Evolutionary conservation across 2,113 vertebrate species (phyloP), one percentile per base, ranked within the genome.

Genomic region (Istiophorus platypterus): DNA sequence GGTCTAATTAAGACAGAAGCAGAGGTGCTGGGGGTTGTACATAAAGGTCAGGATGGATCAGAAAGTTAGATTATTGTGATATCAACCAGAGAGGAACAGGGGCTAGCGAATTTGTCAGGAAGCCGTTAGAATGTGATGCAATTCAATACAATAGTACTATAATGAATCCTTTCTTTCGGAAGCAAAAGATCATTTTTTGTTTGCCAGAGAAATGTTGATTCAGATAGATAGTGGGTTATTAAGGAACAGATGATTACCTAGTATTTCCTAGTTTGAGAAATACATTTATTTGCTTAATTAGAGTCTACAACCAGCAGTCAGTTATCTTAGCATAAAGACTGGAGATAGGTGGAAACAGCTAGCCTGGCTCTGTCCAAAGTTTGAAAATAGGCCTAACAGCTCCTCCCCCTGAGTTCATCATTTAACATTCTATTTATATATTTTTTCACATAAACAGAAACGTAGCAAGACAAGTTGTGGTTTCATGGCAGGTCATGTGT

Each of bases 1-100:
- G 97, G 97, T 98, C 51, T 98, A 92, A 97, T 62, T 1, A 1
- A 1, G 7, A 47, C 0, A 0, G 34, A n/a, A 3, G 27, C 45
- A 7, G 34, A 27, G 34, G 26, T 0, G 12, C 9, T 24, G 73
- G 66, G 9, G 29, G 59, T 73, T 11, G 0, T 14, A 34, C 29
- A 18, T 76, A 54, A 77, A 24, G 64, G 27, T 65, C 18, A 62
- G 61, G 26, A 26, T 17, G 41, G 45, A 57, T 58, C 5, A 62
- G 61, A 37, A 18, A 37, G 18, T 57, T 47, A 7, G 5, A 64
- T 49, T 4, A 62, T 52, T 59, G 57, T 58, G 61, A 74, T 66
- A 49, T 72, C 1, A 78, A 64, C 27, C 56, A n/a, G 61, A 66
- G 18, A 29, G 61, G 54, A 31, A 58, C 41, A 34, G 20, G 27